Evolutionary conservation across 1,140 invertebrate species (phyloP), one percentile per base, ranked within the genome.

Genomic region (Muscidifurax raptorellus): DNA sequence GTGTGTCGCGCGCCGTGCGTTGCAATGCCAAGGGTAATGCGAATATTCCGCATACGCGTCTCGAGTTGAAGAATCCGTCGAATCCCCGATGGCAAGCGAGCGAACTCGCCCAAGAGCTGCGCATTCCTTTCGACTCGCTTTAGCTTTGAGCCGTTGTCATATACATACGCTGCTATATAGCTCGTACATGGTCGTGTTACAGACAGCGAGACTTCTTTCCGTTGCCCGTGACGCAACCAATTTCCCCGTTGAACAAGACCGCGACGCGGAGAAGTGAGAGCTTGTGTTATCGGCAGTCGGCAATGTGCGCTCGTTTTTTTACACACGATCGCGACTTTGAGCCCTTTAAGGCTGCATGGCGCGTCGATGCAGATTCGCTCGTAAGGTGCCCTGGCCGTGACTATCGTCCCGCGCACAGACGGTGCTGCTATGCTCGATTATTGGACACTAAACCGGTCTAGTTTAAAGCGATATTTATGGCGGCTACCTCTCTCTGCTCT

Each of bases 1-100:
- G n/a, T n/a, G n/a, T n/a, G n/a, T n/a, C n/a, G n/a, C n/a, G n/a
- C n/a, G n/a, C n/a, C n/a, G 52, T 6, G 52, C 52, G 52, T 1
- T 59, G 52, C 52, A n/a, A 59, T 59, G 52, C 52, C 52, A 30
- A 69, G 66, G 66, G 28, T 69, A 69, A 69, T 69, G 66, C 66
- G 66, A 28, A 69, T 30, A 69, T 69, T 69, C 66, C 28, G 66
- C 66, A 69, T 69, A 28, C 27, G 64, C 25, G 15, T n/a, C 66
- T 28, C 66, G 7, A 28, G 66, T 69, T 7, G 28, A 30, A 27
- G 66, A 69, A 69, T 69, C 27, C 66, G 28, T 28, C 66, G 66
- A 69, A 69, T 69, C 28, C 27, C 28, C 27, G 64, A 10, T 66
- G 64, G 64, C 5, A n/a, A 25, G 64, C 27, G 27, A 28, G 7